Evolutionary conservation across 2,888 invertebrate genomes (phyloP).

Genomic region (Diploptera punctata): DNA sequence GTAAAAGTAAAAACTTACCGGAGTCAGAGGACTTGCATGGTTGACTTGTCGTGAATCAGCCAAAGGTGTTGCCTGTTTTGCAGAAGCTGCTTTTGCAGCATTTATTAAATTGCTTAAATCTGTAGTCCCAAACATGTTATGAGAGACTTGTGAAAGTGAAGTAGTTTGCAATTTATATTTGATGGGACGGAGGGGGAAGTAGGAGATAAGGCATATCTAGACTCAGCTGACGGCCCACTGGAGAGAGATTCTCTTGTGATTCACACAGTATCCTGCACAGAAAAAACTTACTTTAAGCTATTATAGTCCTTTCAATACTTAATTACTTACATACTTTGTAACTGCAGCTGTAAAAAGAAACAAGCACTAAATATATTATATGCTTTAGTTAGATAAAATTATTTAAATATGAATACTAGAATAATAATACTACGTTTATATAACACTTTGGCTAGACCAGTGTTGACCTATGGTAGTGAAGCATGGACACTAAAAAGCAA

Average conservation of each 20-base stretch:
- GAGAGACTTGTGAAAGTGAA: not conserved
- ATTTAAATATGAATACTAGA: no score
- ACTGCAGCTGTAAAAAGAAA: no score
- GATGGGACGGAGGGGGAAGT: not conserved
- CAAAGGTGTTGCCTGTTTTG: slow-evolving; percentile 2
- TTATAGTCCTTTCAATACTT: no score
- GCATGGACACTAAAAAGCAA: no score
- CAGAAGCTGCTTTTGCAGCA: slow-evolving; percentile 1
- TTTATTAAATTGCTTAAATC: slow-evolving; percentile 3
- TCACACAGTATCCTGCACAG: slow-evolving; percentile 48
- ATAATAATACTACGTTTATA: no score
- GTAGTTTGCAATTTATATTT: not conserved
- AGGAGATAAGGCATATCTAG: not conserved
- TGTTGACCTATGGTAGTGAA: no score
- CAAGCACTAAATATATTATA: no score
- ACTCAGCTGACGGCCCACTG: not conserved
- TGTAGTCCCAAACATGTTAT: not conserved
- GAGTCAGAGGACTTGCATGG: slow-evolving; percentile 12
- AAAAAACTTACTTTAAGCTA: no score
- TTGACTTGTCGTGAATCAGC: slow-evolving; percentile 14
- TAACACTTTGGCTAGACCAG: no score
- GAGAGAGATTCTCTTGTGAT: slow-evolving; percentile 43
- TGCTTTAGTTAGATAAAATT: no score
- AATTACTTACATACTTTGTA: no score
- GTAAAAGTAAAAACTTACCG: slow-evolving; percentile 16